A percentile compares a stretch with the other conserved stretches of the same genome.
These are phyloP conservation scores for Rhinella marina DNA, from an alignment of 2,797 vertebrate species.

Conservation along the genomic window DNA sequence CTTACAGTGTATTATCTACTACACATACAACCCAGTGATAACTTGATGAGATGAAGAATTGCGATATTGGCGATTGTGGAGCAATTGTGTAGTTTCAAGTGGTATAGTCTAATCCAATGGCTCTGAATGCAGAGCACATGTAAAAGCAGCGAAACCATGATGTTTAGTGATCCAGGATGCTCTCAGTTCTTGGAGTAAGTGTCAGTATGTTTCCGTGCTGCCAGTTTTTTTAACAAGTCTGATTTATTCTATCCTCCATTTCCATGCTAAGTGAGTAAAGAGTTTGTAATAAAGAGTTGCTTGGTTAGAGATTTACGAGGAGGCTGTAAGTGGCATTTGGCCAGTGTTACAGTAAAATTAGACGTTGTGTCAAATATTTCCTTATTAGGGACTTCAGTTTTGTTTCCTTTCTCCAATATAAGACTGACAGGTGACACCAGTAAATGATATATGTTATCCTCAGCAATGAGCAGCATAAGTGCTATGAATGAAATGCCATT, in stretches of 20 bases:
- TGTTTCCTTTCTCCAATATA: neutral
- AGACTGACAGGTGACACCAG: neutral
- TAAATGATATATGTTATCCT: neutral
- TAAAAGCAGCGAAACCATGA: neutral
- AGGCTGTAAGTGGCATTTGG: neutral
- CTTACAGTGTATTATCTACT: neutral
- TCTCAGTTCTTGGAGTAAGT: neutral
- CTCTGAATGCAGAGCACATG: neutral
- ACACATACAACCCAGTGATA: neutral
- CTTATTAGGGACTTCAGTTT: conserved; percentile 10
- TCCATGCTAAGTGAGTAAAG: neutral
- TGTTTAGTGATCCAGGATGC: neutral
- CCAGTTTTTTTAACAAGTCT: neutral
- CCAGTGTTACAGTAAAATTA: neutral
- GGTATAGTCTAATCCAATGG: neutral
- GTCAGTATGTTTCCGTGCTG: neutral
- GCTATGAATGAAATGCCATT: neutral
- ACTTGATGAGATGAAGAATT: neutral
- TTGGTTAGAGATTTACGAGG: neutral
- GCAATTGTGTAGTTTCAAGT: too few relatives aligned
- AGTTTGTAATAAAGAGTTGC: neutral
- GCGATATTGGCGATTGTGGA: too few relatives aligned
- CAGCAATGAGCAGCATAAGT: neutral
- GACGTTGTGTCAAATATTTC: conserved; percentile 6
- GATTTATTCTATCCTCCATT: neutral